Evolutionary conservation across 2,797 vertebrate genomes (phyloP), one percentile per base, ranked within the genome.

Genomic region (Sebastes hubbsi): DNA sequence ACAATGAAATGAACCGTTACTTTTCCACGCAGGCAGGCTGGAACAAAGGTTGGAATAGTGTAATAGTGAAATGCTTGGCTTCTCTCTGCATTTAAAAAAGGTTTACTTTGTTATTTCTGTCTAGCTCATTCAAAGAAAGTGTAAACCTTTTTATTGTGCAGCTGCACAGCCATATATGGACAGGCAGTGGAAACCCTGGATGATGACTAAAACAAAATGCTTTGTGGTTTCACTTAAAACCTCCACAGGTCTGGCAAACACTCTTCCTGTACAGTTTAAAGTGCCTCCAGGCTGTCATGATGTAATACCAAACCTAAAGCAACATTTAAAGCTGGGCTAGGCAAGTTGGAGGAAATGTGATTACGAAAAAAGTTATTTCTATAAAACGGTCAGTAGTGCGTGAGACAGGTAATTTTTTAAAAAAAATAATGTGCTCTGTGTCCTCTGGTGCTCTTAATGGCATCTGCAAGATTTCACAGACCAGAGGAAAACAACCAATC

Each of bases 101-200:
- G 1, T 61, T 58, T 13, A 29, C 22, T 22, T 49, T 49, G 4
- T 18, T 68, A 0, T 29, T 6, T 27, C 16, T 54, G 14, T 65
- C 6, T 1, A 10, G 4, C 27, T 69, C 25, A n/a, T 30, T 65
- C 1, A 63, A 46, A 62, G 16, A 27, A 25, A 42, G 24, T 42
- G 36, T 22, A 16, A 64, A 73, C 2, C 10, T 8, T 36, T 71
- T 77, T 74, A 42, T 58, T 38, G 42, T 55, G 14, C 38, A 75
- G 36, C 49, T 27, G 52, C 36, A n/a, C 8, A 42, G 63, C 90
- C 90, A 56, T 90, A 90, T 90, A 67, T 30, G 27, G 65, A 54
- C 0, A 30, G 27, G 49, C 34, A n/a, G 42, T 4, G 58, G 27
- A 77, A 74, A 80, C 34, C 9, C 27, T 52, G 61, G 10, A 69